A percentile compares a stretch with the other conserved stretches of the same genome.
Evolutionary conservation across 2,797 vertebrate genomes (phyloP).

Genomic region (Sciurus vulgaris): DNA sequence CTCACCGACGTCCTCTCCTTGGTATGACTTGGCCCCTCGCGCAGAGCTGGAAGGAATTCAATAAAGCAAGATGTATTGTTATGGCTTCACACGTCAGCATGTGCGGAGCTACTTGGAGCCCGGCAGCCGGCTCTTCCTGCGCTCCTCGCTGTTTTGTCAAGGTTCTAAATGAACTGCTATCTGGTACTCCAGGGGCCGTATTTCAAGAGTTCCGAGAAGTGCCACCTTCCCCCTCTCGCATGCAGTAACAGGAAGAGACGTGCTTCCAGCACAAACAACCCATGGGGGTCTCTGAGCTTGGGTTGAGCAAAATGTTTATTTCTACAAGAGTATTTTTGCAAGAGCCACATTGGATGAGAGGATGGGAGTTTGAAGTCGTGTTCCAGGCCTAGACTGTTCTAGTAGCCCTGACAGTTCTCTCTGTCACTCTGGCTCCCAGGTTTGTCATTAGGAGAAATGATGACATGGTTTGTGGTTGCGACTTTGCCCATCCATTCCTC

Average conservation of each 20-base stretch:
- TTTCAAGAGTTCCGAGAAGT: conserved; percentile 82
- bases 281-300: not conserved
- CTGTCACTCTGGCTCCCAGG: not conserved
- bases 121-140: not conserved
- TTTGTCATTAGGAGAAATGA: not conserved
- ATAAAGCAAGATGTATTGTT: conserved; percentile 38
- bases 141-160: conserved; percentile 26
- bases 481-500: rapidly evolving
- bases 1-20: not conserved
- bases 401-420: not conserved
- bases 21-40: conserved; percentile 5
- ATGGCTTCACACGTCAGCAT: not conserved
- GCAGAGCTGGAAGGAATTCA: conserved; percentile 65
- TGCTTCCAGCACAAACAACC: conserved; percentile 62
- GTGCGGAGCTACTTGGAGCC: conserved; percentile 42
- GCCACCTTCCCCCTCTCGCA: conserved; percentile 50
- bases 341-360: not conserved
- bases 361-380: not conserved
- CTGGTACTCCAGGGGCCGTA: conserved; percentile 52
- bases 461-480: not conserved
- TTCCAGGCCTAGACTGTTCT: not conserved
- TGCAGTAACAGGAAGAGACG: conserved; percentile 70
- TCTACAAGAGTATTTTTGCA: conserved; percentile 7
- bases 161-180: conserved; percentile 68
- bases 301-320: conserved; percentile 13